Conservation (phyloP, 1,140 invertebrate genomes). For the Orchestia grillus region DNA sequence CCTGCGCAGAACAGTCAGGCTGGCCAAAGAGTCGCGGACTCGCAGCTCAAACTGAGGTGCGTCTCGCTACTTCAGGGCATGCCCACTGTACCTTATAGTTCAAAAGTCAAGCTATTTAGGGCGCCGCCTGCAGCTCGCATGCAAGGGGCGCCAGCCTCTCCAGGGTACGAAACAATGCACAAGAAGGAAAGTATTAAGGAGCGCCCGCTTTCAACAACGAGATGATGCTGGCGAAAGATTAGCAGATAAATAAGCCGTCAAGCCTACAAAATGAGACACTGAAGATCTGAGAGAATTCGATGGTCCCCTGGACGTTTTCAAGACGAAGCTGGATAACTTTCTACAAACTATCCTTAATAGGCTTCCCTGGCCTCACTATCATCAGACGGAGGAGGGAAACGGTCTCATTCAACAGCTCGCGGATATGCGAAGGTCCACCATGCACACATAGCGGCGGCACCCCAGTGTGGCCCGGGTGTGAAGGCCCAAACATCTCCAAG, state of each 20-base stretch:
- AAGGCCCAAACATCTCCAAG: too few relatives aligned
- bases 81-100: background rate
- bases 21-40: background rate
- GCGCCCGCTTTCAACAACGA: background rate
- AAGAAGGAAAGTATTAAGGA: background rate
- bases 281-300: too few relatives aligned
- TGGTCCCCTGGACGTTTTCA: too few relatives aligned
- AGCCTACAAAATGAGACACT: background rate
- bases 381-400: too few relatives aligned
- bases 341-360: too few relatives aligned
- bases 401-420: too few relatives aligned
- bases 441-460: too few relatives aligned
- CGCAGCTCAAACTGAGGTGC: background rate
- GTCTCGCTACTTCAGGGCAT: background rate
- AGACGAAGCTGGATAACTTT: too few relatives aligned
- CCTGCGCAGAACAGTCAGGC: background rate
- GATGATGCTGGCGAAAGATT: background rate
- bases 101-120: conserved; percentile 8
- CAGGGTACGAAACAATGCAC: background rate
- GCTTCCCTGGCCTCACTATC: too few relatives aligned
- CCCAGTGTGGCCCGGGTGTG: too few relatives aligned
- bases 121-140: background rate
- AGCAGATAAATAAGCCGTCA: background rate
- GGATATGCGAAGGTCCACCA: too few relatives aligned
- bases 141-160: background rate